These are phyloP conservation scores for Cheilosia grossa DNA, from an alignment of 2,888 invertebrate genomes.

Conservation along the genomic window DNA sequence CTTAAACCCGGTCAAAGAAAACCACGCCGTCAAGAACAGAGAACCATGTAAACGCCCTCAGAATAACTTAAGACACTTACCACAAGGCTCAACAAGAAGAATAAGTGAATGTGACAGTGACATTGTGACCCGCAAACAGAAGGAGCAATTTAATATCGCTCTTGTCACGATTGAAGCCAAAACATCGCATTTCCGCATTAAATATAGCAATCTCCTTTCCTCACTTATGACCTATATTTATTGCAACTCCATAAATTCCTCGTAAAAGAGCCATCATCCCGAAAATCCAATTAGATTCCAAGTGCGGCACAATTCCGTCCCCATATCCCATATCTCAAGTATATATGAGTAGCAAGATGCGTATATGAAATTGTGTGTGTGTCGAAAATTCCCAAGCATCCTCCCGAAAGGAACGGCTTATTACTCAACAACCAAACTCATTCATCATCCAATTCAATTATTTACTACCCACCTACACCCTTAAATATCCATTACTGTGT, in stretches of 20 bases:
- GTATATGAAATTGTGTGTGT: conserved; percentile 17
- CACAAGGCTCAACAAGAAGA: no score
- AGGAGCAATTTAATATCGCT: no score
- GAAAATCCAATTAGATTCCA: conserved; percentile 8
- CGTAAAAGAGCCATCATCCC: conserved; percentile 8
- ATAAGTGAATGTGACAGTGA: no score
- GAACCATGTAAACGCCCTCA: no score
- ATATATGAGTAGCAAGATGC: neutral
- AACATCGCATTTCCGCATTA: neutral
- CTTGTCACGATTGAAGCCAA: neutral
- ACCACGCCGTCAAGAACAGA: no score
- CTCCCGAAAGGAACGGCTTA: neutral
- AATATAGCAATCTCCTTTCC: neutral
- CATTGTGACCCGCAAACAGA: no score
- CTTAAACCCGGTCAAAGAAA: no score
- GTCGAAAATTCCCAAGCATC: conserved; percentile 10
- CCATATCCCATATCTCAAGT: neutral
- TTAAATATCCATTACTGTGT: neutral
- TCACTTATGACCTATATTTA: neutral
- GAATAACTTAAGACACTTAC: no score
- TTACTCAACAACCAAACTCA: neutral
- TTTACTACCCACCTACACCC: conserved; percentile 11
- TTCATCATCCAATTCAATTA: conserved; percentile 43
- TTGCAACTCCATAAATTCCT: conserved; percentile 1
- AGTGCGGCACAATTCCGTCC: neutral